These are phyloP conservation scores for Sphaerophoria taeniata DNA, from an alignment of 2,888 invertebrate genomes.

Conservation along the genomic window DNA sequence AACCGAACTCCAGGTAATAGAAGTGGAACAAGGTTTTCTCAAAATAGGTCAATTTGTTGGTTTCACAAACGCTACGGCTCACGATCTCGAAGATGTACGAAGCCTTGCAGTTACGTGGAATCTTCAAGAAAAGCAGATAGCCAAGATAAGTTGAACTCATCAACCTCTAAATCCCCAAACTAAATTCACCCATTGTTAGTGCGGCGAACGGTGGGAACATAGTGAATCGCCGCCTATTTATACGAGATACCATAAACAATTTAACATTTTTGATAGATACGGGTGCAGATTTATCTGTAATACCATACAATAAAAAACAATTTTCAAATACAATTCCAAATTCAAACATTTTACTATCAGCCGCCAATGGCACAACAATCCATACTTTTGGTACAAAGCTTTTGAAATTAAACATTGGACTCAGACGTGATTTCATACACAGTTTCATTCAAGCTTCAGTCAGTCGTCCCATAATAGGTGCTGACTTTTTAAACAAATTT, in stretches of 20 bases:
- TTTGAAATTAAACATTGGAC: slow-evolving; percentile 39
- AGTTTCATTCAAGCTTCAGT: slow-evolving; percentile 21
- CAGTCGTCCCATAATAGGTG: slow-evolving; percentile 27
- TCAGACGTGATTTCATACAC: slow-evolving; percentile 27
- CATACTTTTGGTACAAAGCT: too few species aligned
- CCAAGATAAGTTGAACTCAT: slow-evolving; percentile 1
- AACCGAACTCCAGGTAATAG: neutral
- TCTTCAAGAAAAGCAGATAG: neutral
- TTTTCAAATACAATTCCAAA: too few species aligned
- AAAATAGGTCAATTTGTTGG: slow-evolving; percentile 1
- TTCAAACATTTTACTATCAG: too few species aligned
- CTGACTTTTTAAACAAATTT: slow-evolving; percentile 51
- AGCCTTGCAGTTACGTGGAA: neutral
- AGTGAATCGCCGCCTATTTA: too few species aligned
- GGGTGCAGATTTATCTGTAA: too few species aligned
- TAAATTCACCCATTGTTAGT: slow-evolving; percentile 5
- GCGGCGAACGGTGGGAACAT: too few species aligned
- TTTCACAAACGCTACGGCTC: neutral
- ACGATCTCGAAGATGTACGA: neutral
- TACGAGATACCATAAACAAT: too few species aligned
- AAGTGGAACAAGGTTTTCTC: slow-evolving; percentile 1
- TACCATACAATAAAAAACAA: too few species aligned
- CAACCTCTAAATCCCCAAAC: slow-evolving; percentile 10
- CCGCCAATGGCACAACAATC: too few species aligned
- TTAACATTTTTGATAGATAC: too few species aligned